Percentiles rank a stretch among this genome's conserved stretches.
These are phyloP conservation scores for Cichladusa arquata DNA, from an alignment of 2,113 vertebrate genomes.

Conservation along the genomic window DNA sequence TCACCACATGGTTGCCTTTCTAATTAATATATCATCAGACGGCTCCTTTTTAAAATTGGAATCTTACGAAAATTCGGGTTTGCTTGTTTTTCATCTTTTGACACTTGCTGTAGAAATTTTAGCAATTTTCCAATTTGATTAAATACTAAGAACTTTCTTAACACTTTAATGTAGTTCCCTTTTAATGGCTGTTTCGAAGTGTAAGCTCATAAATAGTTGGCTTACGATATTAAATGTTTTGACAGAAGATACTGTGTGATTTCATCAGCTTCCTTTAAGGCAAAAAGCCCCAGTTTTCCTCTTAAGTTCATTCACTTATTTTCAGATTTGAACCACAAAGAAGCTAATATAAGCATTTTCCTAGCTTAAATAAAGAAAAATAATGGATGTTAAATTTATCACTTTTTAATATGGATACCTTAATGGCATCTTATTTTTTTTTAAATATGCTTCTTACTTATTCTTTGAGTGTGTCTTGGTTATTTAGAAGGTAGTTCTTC, in stretches of 20 bases:
- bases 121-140: background rate
- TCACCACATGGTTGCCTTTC: background rate
- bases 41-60: background rate
- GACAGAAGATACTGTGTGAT: background rate
- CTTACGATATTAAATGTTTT: background rate
- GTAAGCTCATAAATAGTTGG: background rate
- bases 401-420: background rate
- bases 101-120: background rate
- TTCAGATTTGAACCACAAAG: background rate
- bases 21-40: background rate
- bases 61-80: background rate
- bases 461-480: background rate
- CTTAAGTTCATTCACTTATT: background rate
- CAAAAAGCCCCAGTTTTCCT: background rate
- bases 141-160: background rate
- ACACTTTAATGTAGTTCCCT: background rate
- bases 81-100: conserved; percentile 3
- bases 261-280: background rate
- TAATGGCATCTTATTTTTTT: background rate
- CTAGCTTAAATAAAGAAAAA: background rate
- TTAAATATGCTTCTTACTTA: background rate
- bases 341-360: background rate
- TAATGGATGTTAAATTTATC: background rate
- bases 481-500: background rate
- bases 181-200: background rate